Percentiles rank a stretch among this genome's conserved stretches.
Conservation (phyloP, 2,888 invertebrate species). For the Theristus sp. region DNA sequence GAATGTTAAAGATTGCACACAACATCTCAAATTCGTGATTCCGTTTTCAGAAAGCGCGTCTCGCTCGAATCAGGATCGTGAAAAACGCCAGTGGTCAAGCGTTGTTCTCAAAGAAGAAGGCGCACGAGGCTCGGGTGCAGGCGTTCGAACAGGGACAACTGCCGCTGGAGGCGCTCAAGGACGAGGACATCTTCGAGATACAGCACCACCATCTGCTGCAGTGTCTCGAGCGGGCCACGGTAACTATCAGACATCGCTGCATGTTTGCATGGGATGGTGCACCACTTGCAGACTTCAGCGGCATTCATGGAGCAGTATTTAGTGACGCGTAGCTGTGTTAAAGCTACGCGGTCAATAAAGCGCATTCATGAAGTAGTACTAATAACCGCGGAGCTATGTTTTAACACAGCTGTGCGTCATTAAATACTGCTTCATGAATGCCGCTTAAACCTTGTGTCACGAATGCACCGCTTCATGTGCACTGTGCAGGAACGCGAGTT, state of each 20-base stretch:
- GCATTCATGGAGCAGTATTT: too few species aligned
- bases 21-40: too few species aligned
- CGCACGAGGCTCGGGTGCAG: conserved; percentile 79
- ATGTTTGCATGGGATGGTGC: not conserved
- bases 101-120: conserved; percentile 94
- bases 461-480: too few species aligned
- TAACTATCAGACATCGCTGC: conserved; percentile 39
- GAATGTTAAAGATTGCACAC: too few species aligned
- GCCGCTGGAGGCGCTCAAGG: conserved; percentile 52
- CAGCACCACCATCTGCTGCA: conserved; percentile 94
- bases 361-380: too few species aligned
- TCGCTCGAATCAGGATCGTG: conserved; percentile 91
- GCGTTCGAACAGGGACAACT: conserved; percentile 37
- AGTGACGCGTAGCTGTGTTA: too few species aligned
- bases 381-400: too few species aligned
- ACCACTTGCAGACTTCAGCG: too few species aligned
- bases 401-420: too few species aligned
- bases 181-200: conserved; percentile 92
- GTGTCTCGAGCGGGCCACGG: conserved; percentile 94
- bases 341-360: too few species aligned
- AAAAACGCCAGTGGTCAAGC: conserved; percentile 97
- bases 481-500: conserved; percentile 8
- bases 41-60: conserved; percentile 70
- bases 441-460: too few species aligned
- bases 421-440: too few species aligned